A percentile compares a stretch with the other conserved stretches of the same genome.
Evolutionary conservation across 2,888 invertebrate species (phyloP).

Genomic region (Nymphalis c-album): DNA sequence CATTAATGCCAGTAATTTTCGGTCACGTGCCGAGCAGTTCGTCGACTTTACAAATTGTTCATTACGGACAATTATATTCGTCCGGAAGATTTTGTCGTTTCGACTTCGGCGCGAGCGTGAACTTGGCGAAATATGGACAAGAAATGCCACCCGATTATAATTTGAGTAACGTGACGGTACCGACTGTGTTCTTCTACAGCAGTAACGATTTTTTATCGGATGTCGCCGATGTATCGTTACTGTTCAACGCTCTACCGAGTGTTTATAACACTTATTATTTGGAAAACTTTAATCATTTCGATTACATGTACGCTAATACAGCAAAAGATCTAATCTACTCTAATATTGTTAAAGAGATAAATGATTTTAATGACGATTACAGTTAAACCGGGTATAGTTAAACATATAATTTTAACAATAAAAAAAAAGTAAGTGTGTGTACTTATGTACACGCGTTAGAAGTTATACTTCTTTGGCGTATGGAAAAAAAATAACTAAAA

Average conservation of each 20-base stretch:
- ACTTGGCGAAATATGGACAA: slow-evolving; percentile 68
- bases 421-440: too few species aligned
- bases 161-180: slow-evolving; percentile 51
- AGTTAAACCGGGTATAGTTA: neutral
- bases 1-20: slow-evolving; percentile 81
- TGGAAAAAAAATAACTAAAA: too few species aligned
- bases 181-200: slow-evolving; percentile 61
- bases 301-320: slow-evolving; percentile 83
- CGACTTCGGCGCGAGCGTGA: slow-evolving; percentile 54
- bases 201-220: slow-evolving; percentile 73
- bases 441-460: too few species aligned
- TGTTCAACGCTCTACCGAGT: slow-evolving; percentile 71
- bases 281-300: slow-evolving; percentile 83
- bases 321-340: slow-evolving; percentile 78
- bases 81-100: slow-evolving; percentile 62
- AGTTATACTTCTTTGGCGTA: too few species aligned
- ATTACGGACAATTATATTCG: slow-evolving; percentile 64
- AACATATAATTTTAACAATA: neutral
- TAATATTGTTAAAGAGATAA: slow-evolving; percentile 55
- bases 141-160: slow-evolving; percentile 60
- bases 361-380: slow-evolving; percentile 30
- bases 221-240: slow-evolving; percentile 69
- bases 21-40: slow-evolving; percentile 83
- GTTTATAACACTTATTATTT: slow-evolving; percentile 73
- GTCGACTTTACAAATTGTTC: slow-evolving; percentile 75